Evolutionary conservation across 2,888 invertebrate genomes (phyloP).

Genomic region (Parasteatoda lunata): DNA sequence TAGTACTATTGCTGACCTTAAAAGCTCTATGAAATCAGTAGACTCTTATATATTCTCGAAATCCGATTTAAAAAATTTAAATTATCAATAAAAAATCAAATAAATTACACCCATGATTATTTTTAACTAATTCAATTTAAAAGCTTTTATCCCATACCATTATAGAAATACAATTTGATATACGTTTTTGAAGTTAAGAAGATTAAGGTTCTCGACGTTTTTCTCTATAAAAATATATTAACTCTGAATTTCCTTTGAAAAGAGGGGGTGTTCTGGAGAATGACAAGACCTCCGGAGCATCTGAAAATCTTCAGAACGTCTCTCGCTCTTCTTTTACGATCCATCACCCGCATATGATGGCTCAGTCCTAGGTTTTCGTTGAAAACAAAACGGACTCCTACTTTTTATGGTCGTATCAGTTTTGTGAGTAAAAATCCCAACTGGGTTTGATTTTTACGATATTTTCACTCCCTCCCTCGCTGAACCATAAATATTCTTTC

Average conservation of each 20-base stretch:
- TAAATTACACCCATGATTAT: no score
- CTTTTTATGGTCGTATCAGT: slow-evolving; percentile 57
- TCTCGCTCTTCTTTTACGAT: slow-evolving; percentile 38
- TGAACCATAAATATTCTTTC: slow-evolving; percentile 37
- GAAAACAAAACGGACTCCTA: slow-evolving; percentile 44
- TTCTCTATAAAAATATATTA: slow-evolving; percentile 2
- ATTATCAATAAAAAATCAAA: no score
- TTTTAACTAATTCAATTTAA: no score
- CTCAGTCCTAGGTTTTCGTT: slow-evolving; percentile 1
- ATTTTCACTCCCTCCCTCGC: slow-evolving; percentile 1
- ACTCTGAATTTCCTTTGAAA: neutral
- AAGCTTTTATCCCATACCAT: no score
- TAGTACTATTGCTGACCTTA: no score
- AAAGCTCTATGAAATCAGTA: no score
- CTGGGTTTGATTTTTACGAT: slow-evolving; percentile 57
- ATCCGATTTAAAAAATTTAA: no score
- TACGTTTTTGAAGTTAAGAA: neutral
- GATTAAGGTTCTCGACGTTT: neutral
- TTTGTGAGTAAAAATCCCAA: slow-evolving; percentile 47
- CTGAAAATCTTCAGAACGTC: slow-evolving; percentile 25
- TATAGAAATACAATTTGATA: neutral
- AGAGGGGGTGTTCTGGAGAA: slow-evolving; percentile 5
- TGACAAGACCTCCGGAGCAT: slow-evolving; percentile 1
- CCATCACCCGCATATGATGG: slow-evolving; percentile 40
- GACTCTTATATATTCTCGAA: no score